Conservation (phyloP, 1,140 invertebrate genomes). For the Hydropsyche tenuis region DNA sequence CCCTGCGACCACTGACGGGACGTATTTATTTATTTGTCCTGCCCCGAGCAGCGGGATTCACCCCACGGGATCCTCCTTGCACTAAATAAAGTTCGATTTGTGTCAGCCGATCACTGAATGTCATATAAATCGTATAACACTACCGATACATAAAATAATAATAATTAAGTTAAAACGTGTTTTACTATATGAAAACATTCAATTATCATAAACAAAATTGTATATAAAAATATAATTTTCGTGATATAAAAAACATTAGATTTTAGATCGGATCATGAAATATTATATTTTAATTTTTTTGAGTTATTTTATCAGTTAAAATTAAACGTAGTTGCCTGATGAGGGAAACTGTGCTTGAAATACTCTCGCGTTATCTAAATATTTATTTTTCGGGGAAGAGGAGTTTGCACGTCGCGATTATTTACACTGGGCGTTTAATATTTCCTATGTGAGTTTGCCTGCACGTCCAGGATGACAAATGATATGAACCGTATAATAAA, state of each 20-base stretch:
- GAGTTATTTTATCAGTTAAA: no score
- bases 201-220: no score
- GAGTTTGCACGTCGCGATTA: constrained; percentile 2
- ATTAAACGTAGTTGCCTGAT: no score
- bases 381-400: constrained; percentile 9
- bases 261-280: no score
- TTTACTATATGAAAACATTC: no score
- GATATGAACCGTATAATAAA: constrained; percentile 1
- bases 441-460: background rate
- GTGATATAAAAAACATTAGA: no score
- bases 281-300: no score
- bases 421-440: constrained; percentile 14
- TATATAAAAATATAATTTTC: no score
- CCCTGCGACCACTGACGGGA: constrained; percentile 29
- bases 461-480: background rate
- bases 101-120: constrained; percentile 21
- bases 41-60: constrained; percentile 12
- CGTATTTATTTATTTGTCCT: constrained; percentile 39
- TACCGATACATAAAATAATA: no score
- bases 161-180: no score
- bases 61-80: constrained; percentile 16
- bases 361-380: background rate
- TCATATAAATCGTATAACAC: constrained; percentile 15
- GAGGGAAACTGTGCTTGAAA: no score
- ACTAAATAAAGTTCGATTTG: constrained; percentile 35